Conservation (phyloP, 2,797 vertebrate genomes). For the Decapterus maruadsi region DNA sequence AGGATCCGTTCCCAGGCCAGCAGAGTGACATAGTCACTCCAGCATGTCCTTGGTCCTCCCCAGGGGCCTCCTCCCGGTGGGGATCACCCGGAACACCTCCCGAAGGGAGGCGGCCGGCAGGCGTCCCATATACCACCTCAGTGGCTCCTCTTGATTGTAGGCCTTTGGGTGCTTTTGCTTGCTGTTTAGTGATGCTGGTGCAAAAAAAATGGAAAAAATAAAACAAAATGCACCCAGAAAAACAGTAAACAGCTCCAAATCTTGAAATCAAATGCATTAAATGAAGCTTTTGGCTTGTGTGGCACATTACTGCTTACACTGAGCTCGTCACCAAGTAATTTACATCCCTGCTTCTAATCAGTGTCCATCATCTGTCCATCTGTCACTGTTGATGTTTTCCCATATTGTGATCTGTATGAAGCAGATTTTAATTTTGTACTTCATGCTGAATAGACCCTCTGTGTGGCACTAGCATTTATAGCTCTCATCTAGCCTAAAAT, state of each 20-base stretch:
- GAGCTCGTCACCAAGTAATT: slow-evolving; percentile 37
- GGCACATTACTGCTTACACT: background rate
- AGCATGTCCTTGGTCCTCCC: no score
- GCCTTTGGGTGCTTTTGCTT: no score
- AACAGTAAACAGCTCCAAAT: background rate
- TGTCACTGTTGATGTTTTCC: slow-evolving; percentile 65
- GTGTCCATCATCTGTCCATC: slow-evolving; percentile 69
- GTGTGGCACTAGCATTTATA: slow-evolving; percentile 35
- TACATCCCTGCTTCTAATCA: slow-evolving; percentile 54
- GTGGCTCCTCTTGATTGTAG: no score
- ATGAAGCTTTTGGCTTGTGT: slow-evolving; percentile 20
- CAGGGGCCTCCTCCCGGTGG: no score
- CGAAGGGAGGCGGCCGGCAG: no score
- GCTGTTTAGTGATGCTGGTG: no score
- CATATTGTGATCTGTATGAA: slow-evolving; percentile 59
- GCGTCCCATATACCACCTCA: no score
- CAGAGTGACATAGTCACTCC: no score
- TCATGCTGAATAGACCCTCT: slow-evolving; percentile 34
- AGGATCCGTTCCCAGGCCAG: no score
- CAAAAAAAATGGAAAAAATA: no score
- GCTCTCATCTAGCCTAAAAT: slow-evolving; percentile 46
- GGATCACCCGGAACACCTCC: no score
- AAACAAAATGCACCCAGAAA: background rate
- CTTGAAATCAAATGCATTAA: background rate
- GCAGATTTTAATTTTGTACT: slow-evolving; percentile 67